Evolutionary conservation across 92 coral and sea anemone genomes (phyloP).

Genomic region (Bergia sp.): DNA sequence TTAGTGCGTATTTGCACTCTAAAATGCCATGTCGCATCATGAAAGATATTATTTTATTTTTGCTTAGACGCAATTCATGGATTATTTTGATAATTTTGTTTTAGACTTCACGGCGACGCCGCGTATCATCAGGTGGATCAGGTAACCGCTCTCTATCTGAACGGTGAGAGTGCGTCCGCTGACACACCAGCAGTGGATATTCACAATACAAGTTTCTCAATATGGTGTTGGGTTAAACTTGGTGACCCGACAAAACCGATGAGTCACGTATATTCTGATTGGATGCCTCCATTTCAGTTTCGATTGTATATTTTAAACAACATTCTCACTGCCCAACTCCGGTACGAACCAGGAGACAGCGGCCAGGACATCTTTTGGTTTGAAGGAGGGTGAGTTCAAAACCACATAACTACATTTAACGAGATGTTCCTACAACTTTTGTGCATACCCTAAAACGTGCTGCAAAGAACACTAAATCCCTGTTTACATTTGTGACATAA

Average conservation of each 20-base stretch:
- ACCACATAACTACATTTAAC: no score
- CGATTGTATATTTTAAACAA: constrained; percentile 25
- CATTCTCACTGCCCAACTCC: not conserved
- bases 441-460: no score
- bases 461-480: no score
- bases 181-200: constrained; percentile 60
- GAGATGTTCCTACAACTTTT: no score
- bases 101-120: constrained; percentile 38
- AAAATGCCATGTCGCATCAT: no score
- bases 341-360: not conserved
- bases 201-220: constrained; percentile 49
- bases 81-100: not conserved
- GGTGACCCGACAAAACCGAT: constrained; percentile 49
- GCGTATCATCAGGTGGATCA: not conserved
- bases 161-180: constrained; percentile 52
- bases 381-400: not conserved
- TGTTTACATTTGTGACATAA: no score
- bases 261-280: constrained; percentile 52
- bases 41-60: no score
- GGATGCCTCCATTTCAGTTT: constrained; percentile 55
- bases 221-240: constrained; percentile 51
- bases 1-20: no score
- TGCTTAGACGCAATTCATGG: no score
- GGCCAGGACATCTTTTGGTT: not conserved
- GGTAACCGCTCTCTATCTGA: constrained; percentile 34